Evolutionary conservation across 2,888 invertebrate species (phyloP), one percentile per base, ranked within the genome.

Genomic region (Agonopterix arenella): DNA sequence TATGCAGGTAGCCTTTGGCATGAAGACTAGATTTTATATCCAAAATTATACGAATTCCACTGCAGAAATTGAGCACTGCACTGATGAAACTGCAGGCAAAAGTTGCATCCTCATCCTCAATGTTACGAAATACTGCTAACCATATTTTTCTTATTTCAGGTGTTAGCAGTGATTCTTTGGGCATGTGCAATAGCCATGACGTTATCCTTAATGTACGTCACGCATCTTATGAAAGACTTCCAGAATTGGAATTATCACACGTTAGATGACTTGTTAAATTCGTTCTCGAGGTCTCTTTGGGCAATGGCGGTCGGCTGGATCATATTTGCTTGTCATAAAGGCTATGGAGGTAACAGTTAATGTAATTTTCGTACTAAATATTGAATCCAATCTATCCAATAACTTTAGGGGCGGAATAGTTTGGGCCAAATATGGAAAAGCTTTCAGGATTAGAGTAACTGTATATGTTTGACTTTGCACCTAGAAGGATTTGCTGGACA

Each of bases 271-370:
- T 4, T 66, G 5, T 53, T 66, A 47, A 64, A 64, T 44, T 70
- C 74, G 1, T 63, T 82, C 9, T 63, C 70, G 50, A 61, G 78
- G 40, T 68, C 76, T 7, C 54, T 52, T 36, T 83, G 77, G 79
- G 62, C 73, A 1, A 42, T 69, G 4, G 73, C 63, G 8, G 47
- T 82, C 37, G 57, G 68, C 7, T 80, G 78, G 79, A 52, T 84
- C 8, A 72, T 80, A 37, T 62, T 76, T 49, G 75, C 78, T 8
- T 82, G 82, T 48, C 57, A 59, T 9, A 61, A 67, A 46, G 79
- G 79, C 47, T 73, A 74, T 58, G 79, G 77, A 66, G 80, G 62
- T 56, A 45, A 45, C 11, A 28, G 7, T 28, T 28, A 5, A 28
- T 28, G 40, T n/a, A 2, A 5, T 40, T 9, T 40, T n/a, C 5